phyloP scores from a whole-genome alignment of 2,113 vertebrate genomes.

The Chascanopsetta lugubris region DNA sequence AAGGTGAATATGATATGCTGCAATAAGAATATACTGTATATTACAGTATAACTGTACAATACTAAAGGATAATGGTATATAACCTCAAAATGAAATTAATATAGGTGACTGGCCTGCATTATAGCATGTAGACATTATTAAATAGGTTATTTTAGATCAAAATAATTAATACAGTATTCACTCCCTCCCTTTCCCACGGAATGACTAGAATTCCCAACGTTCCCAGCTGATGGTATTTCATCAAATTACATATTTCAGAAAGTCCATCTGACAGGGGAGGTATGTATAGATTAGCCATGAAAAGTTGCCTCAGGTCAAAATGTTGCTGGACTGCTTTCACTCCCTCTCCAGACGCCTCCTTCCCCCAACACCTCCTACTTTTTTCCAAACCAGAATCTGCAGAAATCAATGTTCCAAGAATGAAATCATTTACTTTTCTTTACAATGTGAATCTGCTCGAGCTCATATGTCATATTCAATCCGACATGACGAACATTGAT shows the following conservation, averaged over 20 bases:
- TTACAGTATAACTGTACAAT: constrained; percentile 5
- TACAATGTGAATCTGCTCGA: too few species aligned
- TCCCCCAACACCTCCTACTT: too few species aligned
- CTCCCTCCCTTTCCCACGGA: neutral
- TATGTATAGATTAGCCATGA: neutral
- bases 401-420: too few species aligned
- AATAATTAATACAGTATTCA: neutral
- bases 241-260: neutral
- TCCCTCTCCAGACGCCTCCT: too few species aligned
- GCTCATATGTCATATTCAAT: too few species aligned
- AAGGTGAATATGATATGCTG: neutral
- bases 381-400: too few species aligned
- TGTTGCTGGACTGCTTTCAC: too few species aligned
- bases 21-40: neutral
- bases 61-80: neutral
- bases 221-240: neutral
- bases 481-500: too few species aligned
- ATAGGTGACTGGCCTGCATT: neutral
- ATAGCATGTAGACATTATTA: neutral
- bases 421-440: too few species aligned
- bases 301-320: too few species aligned
- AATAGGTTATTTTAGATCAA: neutral
- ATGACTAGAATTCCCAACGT: neutral
- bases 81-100: neutral
- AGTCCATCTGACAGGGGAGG: neutral